A percentile compares a stretch with the other conserved stretches of the same genome.
Evolutionary conservation across 2,888 invertebrate species (phyloP).

Genomic region (Heliconius sara): DNA sequence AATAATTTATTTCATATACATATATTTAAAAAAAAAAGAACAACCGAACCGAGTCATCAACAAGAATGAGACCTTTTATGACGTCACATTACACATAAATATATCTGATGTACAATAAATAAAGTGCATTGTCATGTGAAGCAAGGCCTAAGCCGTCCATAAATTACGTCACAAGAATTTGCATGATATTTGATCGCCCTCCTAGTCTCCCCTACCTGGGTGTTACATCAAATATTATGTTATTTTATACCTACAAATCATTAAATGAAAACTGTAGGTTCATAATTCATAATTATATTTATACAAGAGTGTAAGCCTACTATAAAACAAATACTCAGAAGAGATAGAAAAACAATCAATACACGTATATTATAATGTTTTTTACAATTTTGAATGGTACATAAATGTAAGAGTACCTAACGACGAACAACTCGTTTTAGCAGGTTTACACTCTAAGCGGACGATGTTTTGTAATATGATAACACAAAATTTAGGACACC

Average conservation of each 20-base stretch:
- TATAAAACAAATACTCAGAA: too few relatives aligned
- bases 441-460: too few relatives aligned
- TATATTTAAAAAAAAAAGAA: background rate
- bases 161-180: constrained; percentile 1
- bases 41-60: background rate
- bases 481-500: background rate
- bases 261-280: constrained; percentile 1
- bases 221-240: background rate
- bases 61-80: background rate
- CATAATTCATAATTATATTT: background rate
- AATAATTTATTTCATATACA: background rate
- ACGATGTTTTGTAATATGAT: background rate
- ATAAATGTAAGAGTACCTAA: too few relatives aligned
- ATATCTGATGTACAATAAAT: background rate
- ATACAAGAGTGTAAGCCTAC: background rate
- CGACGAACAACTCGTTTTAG: too few relatives aligned
- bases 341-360: too few relatives aligned
- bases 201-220: background rate
- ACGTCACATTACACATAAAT: background rate
- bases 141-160: constrained; percentile 52
- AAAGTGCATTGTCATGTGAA: constrained; percentile 50
- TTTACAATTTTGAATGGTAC: too few relatives aligned
- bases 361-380: too few relatives aligned
- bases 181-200: background rate
- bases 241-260: background rate